Percentiles rank a stretch among this genome's conserved stretches.
These are phyloP conservation scores for Tetropium fuscum DNA, from an alignment of 2,888 invertebrate species.

Conservation along the genomic window DNA sequence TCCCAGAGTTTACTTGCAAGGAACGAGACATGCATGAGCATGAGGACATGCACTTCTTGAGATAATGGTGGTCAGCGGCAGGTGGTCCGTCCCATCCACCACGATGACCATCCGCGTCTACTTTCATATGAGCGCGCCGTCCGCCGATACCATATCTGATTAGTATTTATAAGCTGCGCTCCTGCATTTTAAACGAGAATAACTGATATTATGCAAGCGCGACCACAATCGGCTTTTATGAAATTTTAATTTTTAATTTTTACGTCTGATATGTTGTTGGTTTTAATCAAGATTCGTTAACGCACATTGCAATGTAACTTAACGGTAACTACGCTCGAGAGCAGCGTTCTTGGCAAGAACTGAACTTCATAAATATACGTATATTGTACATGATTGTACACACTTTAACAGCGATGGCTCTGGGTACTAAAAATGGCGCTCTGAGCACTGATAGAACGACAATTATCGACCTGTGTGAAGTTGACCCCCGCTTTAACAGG, in stretches of 20 bases:
- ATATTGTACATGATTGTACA: constrained; percentile 34
- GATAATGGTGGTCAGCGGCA: constrained; percentile 46
- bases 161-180: constrained; percentile 51
- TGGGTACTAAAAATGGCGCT: constrained; percentile 29
- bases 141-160: constrained; percentile 46
- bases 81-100: constrained; percentile 44
- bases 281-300: constrained; percentile 51
- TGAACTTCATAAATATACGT: constrained; percentile 38
- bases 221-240: constrained; percentile 40
- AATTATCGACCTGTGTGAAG: too few relatives aligned
- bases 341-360: constrained; percentile 40
- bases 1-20: constrained; percentile 27
- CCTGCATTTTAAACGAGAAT: constrained; percentile 47
- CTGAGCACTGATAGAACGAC: constrained; percentile 28
- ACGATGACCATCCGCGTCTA: constrained; percentile 38
- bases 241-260: constrained; percentile 43
- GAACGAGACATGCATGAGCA: constrained; percentile 44
- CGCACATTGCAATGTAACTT: constrained; percentile 40
- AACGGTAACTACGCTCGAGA: constrained; percentile 51
- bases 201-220: constrained; percentile 45
- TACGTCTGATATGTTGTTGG: constrained; percentile 33
- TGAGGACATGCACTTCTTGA: constrained; percentile 42
- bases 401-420: constrained; percentile 32
- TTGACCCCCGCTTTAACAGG: too few relatives aligned
- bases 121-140: constrained; percentile 35